Evolutionary conservation across 2,888 invertebrate species (phyloP), one percentile per base, ranked within the genome.

Genomic region (Ceriagrion tenellum): DNA sequence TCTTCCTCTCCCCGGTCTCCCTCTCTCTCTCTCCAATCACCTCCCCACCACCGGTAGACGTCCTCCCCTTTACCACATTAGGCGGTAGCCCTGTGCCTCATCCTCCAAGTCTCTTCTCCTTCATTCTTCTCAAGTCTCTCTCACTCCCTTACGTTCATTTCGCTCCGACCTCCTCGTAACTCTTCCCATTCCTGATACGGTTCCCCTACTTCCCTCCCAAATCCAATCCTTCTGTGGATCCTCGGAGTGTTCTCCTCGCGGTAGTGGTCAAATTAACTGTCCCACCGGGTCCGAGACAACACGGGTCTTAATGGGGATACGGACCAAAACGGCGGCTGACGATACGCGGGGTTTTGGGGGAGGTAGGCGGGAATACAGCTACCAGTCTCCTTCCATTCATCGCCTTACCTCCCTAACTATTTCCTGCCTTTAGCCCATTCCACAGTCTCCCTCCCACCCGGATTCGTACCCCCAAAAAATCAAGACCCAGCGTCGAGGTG

Each of bases 181-280:
- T 74, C 93, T 63, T 63, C 23, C 26, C 40, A 23, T 40, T 69
- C 91, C 93, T n/a, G 93, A 93, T 47, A 93, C 47, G 59, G 69
- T 55, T 93, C 81, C 81, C 59, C 59, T 16, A 10, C 59, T 20
- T 59, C 13, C 12, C 59, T 20, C 59, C 59, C 12, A 0, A 59
- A 59, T 59, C 59, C 93, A 91, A 91, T 91, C 90, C 81, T 91
- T 93, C 93, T 69, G 40, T 69, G 69, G 63, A n/a, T 69, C 35
- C 35, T 30, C 18, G 81, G 35, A 81, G 74, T 74, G 47, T 26
- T 69, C 81, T 23, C 69, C 69, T n/a, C 93, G 35, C 47, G n/a
- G 55, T 69, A 93, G 69, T 93, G 69, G 93, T 93, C 93, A 93
- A 93, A 93, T 93, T 93, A 93, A 93, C 93, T 93, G 93, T 69